These are phyloP conservation scores for Cinara cedri DNA, from an alignment of 2,888 invertebrate genomes.

Conservation along the genomic window DNA sequence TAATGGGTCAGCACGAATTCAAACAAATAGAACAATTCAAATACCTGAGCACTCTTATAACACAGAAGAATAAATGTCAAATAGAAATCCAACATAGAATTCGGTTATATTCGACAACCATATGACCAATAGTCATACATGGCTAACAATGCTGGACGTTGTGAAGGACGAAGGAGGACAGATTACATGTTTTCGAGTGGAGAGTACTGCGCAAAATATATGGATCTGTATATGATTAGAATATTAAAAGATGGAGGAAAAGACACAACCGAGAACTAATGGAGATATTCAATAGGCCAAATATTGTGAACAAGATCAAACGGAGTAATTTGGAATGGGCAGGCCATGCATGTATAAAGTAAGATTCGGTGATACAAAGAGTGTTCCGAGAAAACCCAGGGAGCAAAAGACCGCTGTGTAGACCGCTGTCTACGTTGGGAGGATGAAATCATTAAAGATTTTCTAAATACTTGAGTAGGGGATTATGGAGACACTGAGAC, in stretches of 20 bases:
- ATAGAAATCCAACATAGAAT: conserved; percentile 36
- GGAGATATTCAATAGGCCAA: conserved; percentile 25
- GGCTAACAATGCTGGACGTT: too few species aligned
- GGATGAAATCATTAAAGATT: background rate
- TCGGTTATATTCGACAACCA: conserved; percentile 28
- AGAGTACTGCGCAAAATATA: too few species aligned
- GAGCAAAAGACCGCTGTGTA: background rate
- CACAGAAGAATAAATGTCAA: conserved; percentile 14
- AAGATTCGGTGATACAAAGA: conserved; percentile 1
- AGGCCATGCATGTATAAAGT: background rate
- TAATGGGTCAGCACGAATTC: conserved; percentile 6
- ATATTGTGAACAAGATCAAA: too few species aligned
- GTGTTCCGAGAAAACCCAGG: conserved; percentile 26
- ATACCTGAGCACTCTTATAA: conserved; percentile 5
- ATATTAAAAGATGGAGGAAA: conserved; percentile 4
- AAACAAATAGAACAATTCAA: conserved; percentile 14
- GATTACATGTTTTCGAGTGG: too few species aligned
- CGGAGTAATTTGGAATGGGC: conserved; percentile 15
- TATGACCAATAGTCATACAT: conserved; percentile 43
- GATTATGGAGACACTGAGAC: background rate
- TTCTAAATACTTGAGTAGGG: background rate
- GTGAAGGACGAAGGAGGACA: too few species aligned
- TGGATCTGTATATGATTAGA: conserved; percentile 42
- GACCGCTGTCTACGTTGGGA: background rate
- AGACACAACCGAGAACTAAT: conserved; percentile 17